Evolutionary conservation across 2,888 invertebrate genomes (phyloP), one percentile per base, ranked within the genome.

Genomic region (Lepidochitona cinerea): DNA sequence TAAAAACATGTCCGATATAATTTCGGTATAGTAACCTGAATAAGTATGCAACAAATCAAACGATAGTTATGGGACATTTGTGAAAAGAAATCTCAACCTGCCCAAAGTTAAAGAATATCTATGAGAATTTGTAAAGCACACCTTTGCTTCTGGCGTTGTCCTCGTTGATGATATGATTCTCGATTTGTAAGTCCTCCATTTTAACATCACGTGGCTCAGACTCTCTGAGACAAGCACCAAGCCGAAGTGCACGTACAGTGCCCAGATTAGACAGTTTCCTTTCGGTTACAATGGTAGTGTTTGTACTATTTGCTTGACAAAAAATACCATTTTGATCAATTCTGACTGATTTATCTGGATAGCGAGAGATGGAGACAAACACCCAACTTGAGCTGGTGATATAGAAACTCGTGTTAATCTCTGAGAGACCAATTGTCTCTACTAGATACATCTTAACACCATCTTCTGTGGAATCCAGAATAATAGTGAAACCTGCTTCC

Each of bases 321-420:
- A 29, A 4, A 14, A 59, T 4, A 9, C 59, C 59, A 32, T 70
- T 66, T 12, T 66, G 49, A n/a, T 35, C 36, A 12, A 74, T 59
- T 12, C 35, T 29, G 12, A 74, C 65, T 12, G 68, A 69, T 12
- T 41, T 26, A n/a, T 70, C 66, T n/a, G n/a, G 29, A n/a, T 41
- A 37, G 12, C 70, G 5, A 26, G 70, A 52, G 26, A 74, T 26
- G 37, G 70, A 70, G 2, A 74, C 33, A 54, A 71, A 68, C 5
- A 59, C 71, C 74, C 74, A 74, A n/a, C 52, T 37, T 18, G 37
- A 54, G 26, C 70, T 74, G 9, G 68, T 37, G 18, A 70, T 74
- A 37, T 71, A 53, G 66, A 71, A 71, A 23, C 18, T 67, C 23
- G 53, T 59, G 35, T 33, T 66, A 3, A 12, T 37, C 2, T 33